Conservation (phyloP, 2,888 invertebrate species). For the Eupithecia dodoneata region DNA sequence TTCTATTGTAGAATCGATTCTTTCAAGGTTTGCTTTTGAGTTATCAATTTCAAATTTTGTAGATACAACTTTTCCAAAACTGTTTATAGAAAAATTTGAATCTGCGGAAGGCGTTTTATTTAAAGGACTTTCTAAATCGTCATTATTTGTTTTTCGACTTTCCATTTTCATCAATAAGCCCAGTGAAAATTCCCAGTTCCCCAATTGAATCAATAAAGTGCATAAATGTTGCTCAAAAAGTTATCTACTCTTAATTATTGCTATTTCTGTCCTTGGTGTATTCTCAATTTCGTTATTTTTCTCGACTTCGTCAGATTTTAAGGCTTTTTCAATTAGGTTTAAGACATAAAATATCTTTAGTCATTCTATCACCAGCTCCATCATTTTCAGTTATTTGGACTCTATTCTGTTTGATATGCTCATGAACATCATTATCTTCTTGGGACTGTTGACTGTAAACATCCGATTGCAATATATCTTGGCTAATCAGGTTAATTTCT, state of each 20-base stretch:
- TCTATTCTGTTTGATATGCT: neutral
- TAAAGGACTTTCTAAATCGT: neutral
- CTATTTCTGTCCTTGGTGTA: neutral
- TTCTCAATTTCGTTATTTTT: neutral
- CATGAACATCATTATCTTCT: neutral
- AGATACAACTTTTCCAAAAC: neutral
- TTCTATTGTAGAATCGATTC: neutral
- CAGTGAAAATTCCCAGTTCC: too few relatives aligned
- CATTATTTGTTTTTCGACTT: neutral
- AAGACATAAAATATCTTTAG: neutral
- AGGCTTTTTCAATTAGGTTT: neutral
- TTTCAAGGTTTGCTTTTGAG: neutral
- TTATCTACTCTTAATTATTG: neutral
- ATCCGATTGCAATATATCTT: neutral
- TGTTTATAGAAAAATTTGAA: neutral
- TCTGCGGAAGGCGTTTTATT: neutral
- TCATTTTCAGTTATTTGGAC: neutral
- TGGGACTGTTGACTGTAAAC: neutral
- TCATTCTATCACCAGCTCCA: neutral
- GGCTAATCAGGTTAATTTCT: neutral
- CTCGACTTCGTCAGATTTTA: neutral
- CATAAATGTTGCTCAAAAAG: neutral
- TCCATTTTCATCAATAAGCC: neutral
- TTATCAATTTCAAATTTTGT: neutral
- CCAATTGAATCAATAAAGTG: neutral